Evolutionary conservation across 53 echinoderm and acorn worm genomes (phyloP).

Genomic region (Zoroaster sp.): DNA sequence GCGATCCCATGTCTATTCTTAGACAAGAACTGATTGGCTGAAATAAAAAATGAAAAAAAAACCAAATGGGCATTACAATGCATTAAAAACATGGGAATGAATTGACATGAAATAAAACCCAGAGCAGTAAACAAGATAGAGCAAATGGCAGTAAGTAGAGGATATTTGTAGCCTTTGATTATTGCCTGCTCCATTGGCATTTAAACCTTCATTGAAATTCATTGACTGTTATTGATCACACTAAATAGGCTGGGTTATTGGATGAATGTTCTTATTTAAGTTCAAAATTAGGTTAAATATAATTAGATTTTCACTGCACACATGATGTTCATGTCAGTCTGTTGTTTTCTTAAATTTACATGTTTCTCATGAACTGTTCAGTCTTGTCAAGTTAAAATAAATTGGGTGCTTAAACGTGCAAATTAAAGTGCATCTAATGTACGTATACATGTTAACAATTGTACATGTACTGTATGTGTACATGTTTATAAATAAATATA

Average conservation of each 20-base stretch:
- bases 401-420: too few species aligned
- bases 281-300: not conserved
- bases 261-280: not conserved
- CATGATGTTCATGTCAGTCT: too few species aligned
- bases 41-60: not conserved
- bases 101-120: not conserved
- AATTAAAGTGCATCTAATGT: too few species aligned
- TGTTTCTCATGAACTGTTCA: too few species aligned
- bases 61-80: constrained; percentile 5
- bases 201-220: constrained; percentile 39
- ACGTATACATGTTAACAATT: not conserved
- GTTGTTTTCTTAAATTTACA: too few species aligned
- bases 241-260: not conserved
- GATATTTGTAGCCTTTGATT: constrained; percentile 2
- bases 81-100: constrained; percentile 39
- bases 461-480: not conserved
- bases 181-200: not conserved
- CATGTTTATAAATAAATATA: not conserved
- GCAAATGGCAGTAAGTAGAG: not conserved
- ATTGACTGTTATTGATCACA: constrained; percentile 27
- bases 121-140: not conserved
- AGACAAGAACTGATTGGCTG: not conserved
- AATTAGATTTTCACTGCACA: too few species aligned
- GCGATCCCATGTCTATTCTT: constrained; percentile 17
- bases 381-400: too few species aligned